phyloP scores from a whole-genome alignment of 2,888 invertebrate genomes.

The Xestia ashworthii region DNA sequence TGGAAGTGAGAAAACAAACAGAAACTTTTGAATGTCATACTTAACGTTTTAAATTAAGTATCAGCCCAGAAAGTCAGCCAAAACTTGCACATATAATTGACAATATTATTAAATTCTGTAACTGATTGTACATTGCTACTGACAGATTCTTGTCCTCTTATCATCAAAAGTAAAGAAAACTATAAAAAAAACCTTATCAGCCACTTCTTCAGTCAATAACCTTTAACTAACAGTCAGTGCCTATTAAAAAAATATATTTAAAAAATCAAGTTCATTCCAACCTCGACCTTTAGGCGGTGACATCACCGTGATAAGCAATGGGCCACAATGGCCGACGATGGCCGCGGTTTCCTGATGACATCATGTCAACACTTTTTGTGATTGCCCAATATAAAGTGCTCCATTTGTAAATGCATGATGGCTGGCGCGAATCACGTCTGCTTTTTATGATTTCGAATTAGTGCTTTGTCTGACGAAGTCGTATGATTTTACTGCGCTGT shows the following conservation, averaged over 20 bases:
- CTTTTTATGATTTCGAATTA: constrained; percentile 15
- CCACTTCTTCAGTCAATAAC: constrained; percentile 58
- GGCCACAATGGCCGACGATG: constrained; percentile 34
- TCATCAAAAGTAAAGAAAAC: constrained; percentile 2
- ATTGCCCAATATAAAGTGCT: constrained; percentile 57
- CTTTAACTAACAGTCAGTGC: constrained; percentile 28
- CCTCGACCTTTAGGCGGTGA: constrained; percentile 68
- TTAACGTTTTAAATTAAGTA: not conserved
- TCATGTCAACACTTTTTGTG: constrained; percentile 59
- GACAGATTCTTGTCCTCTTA: constrained; percentile 15
- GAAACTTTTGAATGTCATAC: not conserved
- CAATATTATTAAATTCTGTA: not conserved
- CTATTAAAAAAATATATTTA: constrained; percentile 25
- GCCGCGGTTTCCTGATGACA: constrained; percentile 59
- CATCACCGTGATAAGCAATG: constrained; percentile 62
- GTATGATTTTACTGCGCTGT: constrained; percentile 20
- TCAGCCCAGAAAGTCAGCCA: not conserved
- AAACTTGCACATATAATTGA: not conserved
- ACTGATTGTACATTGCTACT: not conserved
- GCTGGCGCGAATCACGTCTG: constrained; percentile 33
- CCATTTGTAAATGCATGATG: constrained; percentile 50
- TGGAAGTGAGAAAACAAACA: not conserved
- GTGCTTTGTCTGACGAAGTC: constrained; percentile 7
- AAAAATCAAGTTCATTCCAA: constrained; percentile 52
- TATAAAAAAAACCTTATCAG: constrained; percentile 46